A percentile compares a stretch with the other conserved stretches of the same genome.
phyloP scores from a whole-genome alignment of 2,888 invertebrate species.

The Sphaeridia pumilis region DNA sequence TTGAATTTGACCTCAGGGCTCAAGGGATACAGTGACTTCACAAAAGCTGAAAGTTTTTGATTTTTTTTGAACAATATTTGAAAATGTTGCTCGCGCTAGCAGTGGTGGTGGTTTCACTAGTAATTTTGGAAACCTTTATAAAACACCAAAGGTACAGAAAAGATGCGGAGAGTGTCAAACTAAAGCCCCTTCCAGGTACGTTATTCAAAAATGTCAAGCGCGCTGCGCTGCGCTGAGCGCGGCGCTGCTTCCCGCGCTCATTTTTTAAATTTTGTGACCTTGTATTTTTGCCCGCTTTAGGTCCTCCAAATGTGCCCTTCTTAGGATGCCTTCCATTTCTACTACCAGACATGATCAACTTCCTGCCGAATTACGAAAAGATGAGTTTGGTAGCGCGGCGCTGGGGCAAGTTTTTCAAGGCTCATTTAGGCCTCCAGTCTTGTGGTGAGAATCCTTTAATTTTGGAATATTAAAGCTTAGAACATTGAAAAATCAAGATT shows the following conservation, averaged over 20 bases:
- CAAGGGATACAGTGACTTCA: no score
- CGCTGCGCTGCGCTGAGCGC: neutral
- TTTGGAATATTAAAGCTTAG: neutral
- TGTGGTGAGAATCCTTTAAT: neutral
- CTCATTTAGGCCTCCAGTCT: neutral
- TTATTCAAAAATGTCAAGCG: neutral
- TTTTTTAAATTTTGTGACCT: neutral
- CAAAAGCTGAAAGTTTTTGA: no score
- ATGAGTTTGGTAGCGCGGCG: constrained; percentile 5
- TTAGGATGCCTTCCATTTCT: constrained; percentile 7
- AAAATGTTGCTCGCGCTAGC: neutral
- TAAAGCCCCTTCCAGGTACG: neutral
- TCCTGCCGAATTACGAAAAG: constrained; percentile 10
- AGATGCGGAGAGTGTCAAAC: neutral
- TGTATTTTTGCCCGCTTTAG: neutral
- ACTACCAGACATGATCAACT: neutral
- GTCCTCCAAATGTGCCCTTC: constrained; percentile 8
- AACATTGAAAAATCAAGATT: neutral
- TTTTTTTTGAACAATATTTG: neutral
- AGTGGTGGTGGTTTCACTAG: neutral
- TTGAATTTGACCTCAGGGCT: no score
- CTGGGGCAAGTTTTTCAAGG: constrained; percentile 10
- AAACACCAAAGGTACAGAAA: neutral
- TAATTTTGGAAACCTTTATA: neutral
- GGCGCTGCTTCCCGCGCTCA: neutral